Evolutionary conservation across 2,888 invertebrate species (phyloP).

Genomic region (Drosophila rellima): DNA sequence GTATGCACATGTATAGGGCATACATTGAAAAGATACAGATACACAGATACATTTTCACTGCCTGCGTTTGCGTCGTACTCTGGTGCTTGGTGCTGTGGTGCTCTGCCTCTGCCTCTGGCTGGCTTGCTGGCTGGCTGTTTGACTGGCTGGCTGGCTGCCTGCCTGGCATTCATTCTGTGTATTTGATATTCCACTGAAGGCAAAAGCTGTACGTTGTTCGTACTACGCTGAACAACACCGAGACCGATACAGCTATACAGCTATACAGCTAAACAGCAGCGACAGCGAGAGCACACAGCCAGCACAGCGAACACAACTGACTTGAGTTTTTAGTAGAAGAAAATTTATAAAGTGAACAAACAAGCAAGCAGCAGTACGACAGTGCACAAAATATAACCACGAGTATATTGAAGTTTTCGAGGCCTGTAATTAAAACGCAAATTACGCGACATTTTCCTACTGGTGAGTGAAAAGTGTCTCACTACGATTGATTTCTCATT

Average conservation of each 20-base stretch:
- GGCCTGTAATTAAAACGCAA: conserved; percentile 74
- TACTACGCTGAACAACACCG: conserved; percentile 63
- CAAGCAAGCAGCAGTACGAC: conserved; percentile 43
- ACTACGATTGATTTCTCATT: conserved; percentile 75
- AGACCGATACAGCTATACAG: conserved; percentile 48
- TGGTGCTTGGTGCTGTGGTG: conserved; percentile 51
- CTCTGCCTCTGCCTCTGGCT: conserved; percentile 50
- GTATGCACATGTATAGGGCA: conserved; percentile 21
- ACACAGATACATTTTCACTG: conserved; percentile 54
- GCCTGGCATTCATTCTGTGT: conserved; percentile 82
- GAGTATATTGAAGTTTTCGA: conserved; percentile 22
- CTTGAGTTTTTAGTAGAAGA: conserved; percentile 78
- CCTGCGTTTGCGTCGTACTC: conserved; percentile 80
- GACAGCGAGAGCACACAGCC: conserved; percentile 33
- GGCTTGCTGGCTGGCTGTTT: conserved; percentile 48
- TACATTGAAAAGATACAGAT: conserved; percentile 33
- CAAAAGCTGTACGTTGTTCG: conserved; percentile 65
- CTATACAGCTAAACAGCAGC: conserved; percentile 27
- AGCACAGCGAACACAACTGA: conserved; percentile 38
- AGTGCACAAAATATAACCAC: conserved; percentile 59
- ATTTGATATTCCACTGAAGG: conserved; percentile 82
- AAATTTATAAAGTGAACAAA: conserved; percentile 82
- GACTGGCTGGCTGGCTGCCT: conserved; percentile 57
- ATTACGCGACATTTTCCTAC: conserved; percentile 77
- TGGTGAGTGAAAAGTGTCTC: conserved; percentile 80